These are phyloP conservation scores for Coendou prehensilis DNA, from an alignment of 2,797 vertebrate species.

Conservation along the genomic window DNA sequence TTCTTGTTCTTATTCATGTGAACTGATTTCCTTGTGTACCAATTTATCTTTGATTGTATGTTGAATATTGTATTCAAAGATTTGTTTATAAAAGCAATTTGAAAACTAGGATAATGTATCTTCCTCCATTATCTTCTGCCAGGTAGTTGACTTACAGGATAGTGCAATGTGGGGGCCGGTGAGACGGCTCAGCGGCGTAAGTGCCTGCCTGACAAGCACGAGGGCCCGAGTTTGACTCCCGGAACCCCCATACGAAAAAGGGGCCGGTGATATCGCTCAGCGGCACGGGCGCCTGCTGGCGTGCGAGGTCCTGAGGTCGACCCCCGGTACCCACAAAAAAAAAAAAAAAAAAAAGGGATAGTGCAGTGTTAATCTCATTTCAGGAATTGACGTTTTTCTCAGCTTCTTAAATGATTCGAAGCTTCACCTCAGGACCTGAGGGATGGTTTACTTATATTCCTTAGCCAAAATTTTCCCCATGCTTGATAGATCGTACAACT, in stretches of 20 bases:
- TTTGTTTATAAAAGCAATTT: background rate
- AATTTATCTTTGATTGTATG: background rate
- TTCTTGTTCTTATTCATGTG: background rate
- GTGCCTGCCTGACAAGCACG: too few species aligned
- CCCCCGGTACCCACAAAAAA: too few species aligned
- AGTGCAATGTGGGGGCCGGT: background rate
- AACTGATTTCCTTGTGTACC: background rate
- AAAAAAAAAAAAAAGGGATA: background rate
- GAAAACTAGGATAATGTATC: background rate
- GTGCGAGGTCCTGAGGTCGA: too few species aligned
- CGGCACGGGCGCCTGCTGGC: too few species aligned
- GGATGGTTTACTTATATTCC: background rate
- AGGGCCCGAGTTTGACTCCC: too few species aligned
- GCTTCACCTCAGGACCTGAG: background rate
- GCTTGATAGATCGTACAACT: background rate
- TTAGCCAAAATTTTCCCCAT: background rate
- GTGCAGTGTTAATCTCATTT: background rate
- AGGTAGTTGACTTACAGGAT: background rate
- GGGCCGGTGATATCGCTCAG: too few species aligned
- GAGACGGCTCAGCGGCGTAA: too few species aligned
- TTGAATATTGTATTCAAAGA: background rate
- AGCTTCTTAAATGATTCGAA: background rate
- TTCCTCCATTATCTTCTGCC: background rate
- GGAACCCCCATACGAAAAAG: too few species aligned
- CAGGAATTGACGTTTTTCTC: background rate